Evolutionary conservation across 2,888 invertebrate genomes (phyloP), one percentile per base, ranked within the genome.

Genomic region (Schrankia costaestrigalis): DNA sequence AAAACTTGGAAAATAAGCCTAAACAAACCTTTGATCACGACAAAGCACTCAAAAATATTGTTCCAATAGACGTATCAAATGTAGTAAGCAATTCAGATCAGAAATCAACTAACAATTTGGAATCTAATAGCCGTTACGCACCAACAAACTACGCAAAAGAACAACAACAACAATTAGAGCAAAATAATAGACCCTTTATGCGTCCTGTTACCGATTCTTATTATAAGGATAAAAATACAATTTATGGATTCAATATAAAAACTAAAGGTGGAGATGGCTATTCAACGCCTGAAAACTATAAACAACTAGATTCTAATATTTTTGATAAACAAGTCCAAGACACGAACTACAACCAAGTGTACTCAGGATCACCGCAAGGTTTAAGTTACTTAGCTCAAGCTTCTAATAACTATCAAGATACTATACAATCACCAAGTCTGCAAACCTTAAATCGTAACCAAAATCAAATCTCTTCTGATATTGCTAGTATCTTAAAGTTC

Each of bases 21-120:
- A 82, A 85, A 54, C 73, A 70, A 43, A 71, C 76, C 1, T 88
- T 88, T 56, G 88, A 89, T 53, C 87, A 89, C 34, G 82, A 83
- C 19, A 89, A 84, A 50, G 87, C 85, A 1, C 59, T 87, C 30
- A 87, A 86, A 70, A 85, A 81, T 59, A 85, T 87, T 36, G 83
- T 88, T 11, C 80, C 88, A 1, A 84, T 88, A 27, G 88, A 84
- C 50, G 76, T 84, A 2, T 79, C 86, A 18, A 89, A 87, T 46
- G 81, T 84, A 15, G 75, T 87, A 7, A 54, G 71, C 10, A 80
- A 77, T 45, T 69, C 74, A 12, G 79, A 82, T 24, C 44, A 63
- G 3, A 82, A 79, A 56, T 38, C 47, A 6, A 33, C 56, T 11
- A 35, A 53, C 8, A 54, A 38, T 5, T 47, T 57, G 15, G 78